phyloP scores from a whole-genome alignment of 2,888 invertebrate species.

The Antheraea yamamai region DNA sequence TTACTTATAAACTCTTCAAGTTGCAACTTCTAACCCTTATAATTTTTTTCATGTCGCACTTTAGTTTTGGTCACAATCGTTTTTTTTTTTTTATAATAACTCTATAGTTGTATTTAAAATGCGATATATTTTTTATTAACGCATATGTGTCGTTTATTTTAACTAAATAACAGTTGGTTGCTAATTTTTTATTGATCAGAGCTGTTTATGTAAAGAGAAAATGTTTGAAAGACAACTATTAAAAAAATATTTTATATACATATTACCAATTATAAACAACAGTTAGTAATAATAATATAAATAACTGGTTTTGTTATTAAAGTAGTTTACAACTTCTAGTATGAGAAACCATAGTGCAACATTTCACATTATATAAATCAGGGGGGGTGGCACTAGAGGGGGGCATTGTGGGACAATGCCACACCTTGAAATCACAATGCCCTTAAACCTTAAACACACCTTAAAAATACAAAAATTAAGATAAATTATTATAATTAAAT shows the following conservation, averaged over 20 bases:
- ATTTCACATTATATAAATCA: no score
- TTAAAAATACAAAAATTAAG: no score
- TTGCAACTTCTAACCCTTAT: not conserved
- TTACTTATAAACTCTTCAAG: constrained; percentile 34
- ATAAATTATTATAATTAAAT: no score
- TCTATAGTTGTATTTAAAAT: not conserved
- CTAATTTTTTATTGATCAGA: not conserved
- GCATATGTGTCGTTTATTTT: not conserved
- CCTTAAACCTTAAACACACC: no score
- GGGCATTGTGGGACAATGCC: no score
- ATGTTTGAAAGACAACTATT: not conserved
- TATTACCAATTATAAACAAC: not conserved
- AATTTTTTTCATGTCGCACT: not conserved
- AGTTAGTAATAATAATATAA: no score
- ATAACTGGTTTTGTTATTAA: no score
- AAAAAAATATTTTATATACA: not conserved
- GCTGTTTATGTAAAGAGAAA: not conserved
- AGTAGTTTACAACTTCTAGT: no score
- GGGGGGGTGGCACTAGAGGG: no score
- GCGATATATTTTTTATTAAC: not conserved
- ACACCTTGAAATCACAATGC: no score
- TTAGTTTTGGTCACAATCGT: not conserved
- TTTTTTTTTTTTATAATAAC: not conserved
- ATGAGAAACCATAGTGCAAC: no score
- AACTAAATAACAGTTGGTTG: not conserved